Evolutionary conservation across 2,888 invertebrate species (phyloP), one percentile per base, ranked within the genome.

Genomic region (Eudasyphora cyanicolor): DNA sequence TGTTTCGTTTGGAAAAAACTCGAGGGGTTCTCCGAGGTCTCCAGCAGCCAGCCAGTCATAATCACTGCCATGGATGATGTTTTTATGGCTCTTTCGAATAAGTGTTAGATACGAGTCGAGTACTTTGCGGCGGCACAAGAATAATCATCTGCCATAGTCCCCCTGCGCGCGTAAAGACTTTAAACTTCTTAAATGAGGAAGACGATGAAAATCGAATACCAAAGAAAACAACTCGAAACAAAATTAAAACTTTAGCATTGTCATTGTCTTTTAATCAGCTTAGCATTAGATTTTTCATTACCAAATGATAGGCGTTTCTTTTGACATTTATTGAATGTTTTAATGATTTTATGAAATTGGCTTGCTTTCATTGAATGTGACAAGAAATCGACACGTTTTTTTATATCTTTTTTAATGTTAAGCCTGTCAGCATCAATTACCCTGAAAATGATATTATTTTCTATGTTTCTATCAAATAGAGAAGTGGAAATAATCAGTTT

Each of bases 231-330:
- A 2, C n/a, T n/a, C n/a, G n/a, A n/a, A n/a, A n/a, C n/a, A 21
- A 21, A 54, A 6, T 6, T 10, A 3, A 54, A 35, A 35, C 35
- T 42, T 42, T 60, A 45, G 17, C 54, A 67, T 54, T 67, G 54
- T 67, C 76, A 67, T 67, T 24, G 54, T 51, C 64, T 27, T 29
- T 76, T 76, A 67, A 76, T 51, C 76, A 54, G 64, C 76, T 76
- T 76, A 54, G 21, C 38, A 17, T 54, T 64, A 3, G 38, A 67
- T 54, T 32, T 76, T 67, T 67, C 54, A 24, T 64, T 64, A 51
- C 49, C 21, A 29, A 19, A 7, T 27, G 35, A 64, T 51, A 64
- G 38, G 49, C 64, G 67, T 51, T 5, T 10, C 5, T 38, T 38
- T 38, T 54, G 75, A 38, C 38, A 67, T 54, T 51, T 54, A 35